These are phyloP conservation scores for Bombus vancouverensis DNA, from an alignment of 1,140 invertebrate species.

Conservation along the genomic window DNA sequence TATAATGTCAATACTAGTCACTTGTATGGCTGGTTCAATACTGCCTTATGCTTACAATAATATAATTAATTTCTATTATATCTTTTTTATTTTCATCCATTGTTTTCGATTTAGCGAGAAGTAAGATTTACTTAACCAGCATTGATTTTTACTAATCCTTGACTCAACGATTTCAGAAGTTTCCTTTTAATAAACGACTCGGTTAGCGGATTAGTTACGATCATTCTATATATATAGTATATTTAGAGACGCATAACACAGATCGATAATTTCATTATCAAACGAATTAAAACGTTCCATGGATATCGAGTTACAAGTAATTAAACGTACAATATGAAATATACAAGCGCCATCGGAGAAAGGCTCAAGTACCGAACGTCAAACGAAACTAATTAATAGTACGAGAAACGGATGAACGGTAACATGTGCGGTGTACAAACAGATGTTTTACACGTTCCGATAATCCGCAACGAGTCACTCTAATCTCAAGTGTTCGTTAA, in stretches of 20 bases:
- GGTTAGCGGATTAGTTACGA: too few relatives aligned
- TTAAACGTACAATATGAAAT: not conserved
- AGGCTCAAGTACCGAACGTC: not conserved
- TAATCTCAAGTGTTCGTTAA: constrained; percentile 75
- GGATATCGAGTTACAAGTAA: not conserved
- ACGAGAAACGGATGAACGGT: not conserved
- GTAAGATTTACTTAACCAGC: too few relatives aligned
- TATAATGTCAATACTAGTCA: not conserved
- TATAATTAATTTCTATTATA: too few relatives aligned
- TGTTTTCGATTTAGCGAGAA: too few relatives aligned
- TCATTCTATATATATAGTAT: too few relatives aligned
- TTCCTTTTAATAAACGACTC: too few relatives aligned
- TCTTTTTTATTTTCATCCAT: too few relatives aligned
- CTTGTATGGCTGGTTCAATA: too few relatives aligned
- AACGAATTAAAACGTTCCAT: not conserved
- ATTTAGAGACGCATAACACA: too few relatives aligned
- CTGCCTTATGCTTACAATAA: too few relatives aligned
- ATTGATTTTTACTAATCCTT: too few relatives aligned
- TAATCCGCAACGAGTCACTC: constrained; percentile 71
- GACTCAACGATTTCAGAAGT: too few relatives aligned
- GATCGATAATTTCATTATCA: not conserved
- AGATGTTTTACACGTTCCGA: constrained; percentile 47
- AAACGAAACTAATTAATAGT: constrained; percentile 21
- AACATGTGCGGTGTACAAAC: constrained; percentile 45
- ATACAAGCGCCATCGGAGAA: not conserved